Evolutionary conservation across 2,113 vertebrate genomes (phyloP), one percentile per base, ranked within the genome.

Genomic region (Trematocara zebra): DNA sequence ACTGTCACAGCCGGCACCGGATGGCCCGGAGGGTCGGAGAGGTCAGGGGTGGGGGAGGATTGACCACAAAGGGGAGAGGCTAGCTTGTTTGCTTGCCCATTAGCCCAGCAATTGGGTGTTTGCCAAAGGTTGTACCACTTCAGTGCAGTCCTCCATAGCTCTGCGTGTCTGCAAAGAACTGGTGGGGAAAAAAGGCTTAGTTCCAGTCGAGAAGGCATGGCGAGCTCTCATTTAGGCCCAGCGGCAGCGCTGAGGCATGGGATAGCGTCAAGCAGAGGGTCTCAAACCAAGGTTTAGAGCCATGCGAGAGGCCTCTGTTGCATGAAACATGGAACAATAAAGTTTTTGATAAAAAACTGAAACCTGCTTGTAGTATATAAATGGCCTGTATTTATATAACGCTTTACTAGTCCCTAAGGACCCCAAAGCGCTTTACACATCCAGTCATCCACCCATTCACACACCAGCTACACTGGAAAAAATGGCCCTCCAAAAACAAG

Each of bases 51-150:
- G 72, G 57, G 47, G 61, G 37, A 28, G 10, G 56, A 33, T 3
- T 72, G 52, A 51, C 40, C 81, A 76, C 80, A 54, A 61, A 57
- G 10, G 11, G 85, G 56, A 20, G 49, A 72, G 44, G 54, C 49
- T 15, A 54, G 78, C 67, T 81, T 91, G 91, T 94, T 94, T 95
- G 93, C 91, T 94, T 90, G 89, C 78, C 91, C 89, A 90, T 94
- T 93, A 91, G 76, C 79, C 56, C 81, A 37, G 82, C 74, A 52
- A 80, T 88, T 90, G 90, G 88, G 49, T 91, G 85, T 93, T 93
- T 93, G 91, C 91, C 92, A 91, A 92, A 87, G 90, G 85, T 78
- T 85, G 87, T 31, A 69, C 20, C 26, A 79, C 81, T 82, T 86
- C 85, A 89, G 57, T 54, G 20, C 17, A 5, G 20, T 14, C 23